Base-by-base conservation (phyloP, 2,888 invertebrate species). In the Steinernema carpocapsae region DNA sequence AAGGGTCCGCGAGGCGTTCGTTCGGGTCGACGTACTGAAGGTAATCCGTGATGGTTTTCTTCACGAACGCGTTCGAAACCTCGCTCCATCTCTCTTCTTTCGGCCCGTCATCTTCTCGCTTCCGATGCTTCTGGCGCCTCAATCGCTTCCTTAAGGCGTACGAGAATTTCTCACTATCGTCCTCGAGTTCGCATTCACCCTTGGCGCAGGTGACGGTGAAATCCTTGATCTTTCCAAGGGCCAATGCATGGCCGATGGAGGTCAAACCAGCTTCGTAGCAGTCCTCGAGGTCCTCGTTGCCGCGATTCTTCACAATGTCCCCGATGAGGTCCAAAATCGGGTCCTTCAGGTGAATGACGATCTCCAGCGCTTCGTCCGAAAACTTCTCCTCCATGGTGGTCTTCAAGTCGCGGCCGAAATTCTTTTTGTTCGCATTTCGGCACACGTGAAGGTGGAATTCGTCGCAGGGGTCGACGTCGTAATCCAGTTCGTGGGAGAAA, bases 241-340 rank as follows among this genome's bases (percentile, higher is more conserved):
- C 64, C 2, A 64, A 4, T 1, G 64, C 29, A 12, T 32, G 24
- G 4, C 64, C 64, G 10, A 64, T 1, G 17, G 64, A 64, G 37
- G 29, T 26, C 4, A 17, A 32, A 26, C 32, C 32, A 26, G 1
- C 3, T 3, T 1, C 19, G 10, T 6, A 29, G 19, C 64, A 64
- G 10, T 29, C 3, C 12, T 26, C 32, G 17, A 29, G 14, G n/a
- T 29, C 29, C 19, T 17, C 6, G 29, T 64, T 10, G 19, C 64
- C 64, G 7, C n/a, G 17, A 4, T 64, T 64, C 64, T n/a, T 29
- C 29, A 64, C 32, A 17, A 64, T 64, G 17, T 32, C 7, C 64
- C 29, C 64, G 64, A 64, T 64, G 17, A 64, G 37, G 32, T 64
- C 64, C 17, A 64, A 64, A 32, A 64, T 37, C 32, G 64, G 64